A percentile compares a stretch with the other conserved stretches of the same genome.
phyloP scores from a whole-genome alignment of 2,797 vertebrate species.

The Malacoraja senta region DNA sequence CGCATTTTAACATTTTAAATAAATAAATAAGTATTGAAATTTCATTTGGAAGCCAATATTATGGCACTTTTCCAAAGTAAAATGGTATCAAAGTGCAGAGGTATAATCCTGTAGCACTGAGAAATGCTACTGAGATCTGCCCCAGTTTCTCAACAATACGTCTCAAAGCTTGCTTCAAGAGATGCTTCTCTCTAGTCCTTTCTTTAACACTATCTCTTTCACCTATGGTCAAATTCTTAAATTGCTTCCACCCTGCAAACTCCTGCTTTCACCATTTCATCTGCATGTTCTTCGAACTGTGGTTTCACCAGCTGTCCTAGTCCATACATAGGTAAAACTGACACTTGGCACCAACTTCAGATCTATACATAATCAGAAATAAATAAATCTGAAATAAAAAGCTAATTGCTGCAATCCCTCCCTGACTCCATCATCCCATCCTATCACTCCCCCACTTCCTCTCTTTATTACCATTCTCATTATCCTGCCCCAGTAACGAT shows the following conservation, averaged over 20 bases:
- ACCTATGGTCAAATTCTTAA: not conserved
- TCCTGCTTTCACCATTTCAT: not conserved
- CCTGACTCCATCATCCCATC: too few species aligned
- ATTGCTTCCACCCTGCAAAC: not conserved
- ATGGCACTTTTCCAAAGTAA: not conserved
- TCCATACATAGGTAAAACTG: not conserved
- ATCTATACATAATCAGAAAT: too few species aligned
- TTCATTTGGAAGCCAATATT: not conserved
- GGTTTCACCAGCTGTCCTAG: not conserved
- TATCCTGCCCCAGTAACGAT: too few species aligned
- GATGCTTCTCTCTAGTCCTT: not conserved
- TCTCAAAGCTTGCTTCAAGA: not conserved
- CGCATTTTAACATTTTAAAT: not conserved
- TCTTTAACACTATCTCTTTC: not conserved
- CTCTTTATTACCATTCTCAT: too few species aligned
- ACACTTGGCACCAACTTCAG: too few species aligned
- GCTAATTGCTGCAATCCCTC: too few species aligned
- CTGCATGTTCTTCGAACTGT: not conserved
- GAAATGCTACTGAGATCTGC: not conserved
- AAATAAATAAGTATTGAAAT: not conserved
- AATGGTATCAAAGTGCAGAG: not conserved
- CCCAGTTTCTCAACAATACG: not conserved
- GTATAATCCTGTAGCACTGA: not conserved
- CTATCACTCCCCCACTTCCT: too few species aligned
- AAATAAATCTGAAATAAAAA: too few species aligned